Conservation (phyloP, 1,140 invertebrate species). For the Globodera ellingtonae region DNA sequence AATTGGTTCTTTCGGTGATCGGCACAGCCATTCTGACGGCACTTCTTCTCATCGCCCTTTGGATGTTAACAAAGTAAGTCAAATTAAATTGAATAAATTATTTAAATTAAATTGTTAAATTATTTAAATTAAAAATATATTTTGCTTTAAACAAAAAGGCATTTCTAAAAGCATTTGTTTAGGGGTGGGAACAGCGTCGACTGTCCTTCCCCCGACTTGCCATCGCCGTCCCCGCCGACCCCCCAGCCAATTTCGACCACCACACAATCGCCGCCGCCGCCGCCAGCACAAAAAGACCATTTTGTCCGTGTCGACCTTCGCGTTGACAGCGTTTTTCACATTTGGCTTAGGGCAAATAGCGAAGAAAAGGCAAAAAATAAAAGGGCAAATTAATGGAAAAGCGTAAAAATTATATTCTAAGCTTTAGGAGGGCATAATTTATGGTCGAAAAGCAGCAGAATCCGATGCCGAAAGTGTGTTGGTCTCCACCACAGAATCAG, state of each 20-base stretch:
- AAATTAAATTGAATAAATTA: not conserved
- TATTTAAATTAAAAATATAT: not conserved
- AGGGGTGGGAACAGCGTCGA: no score
- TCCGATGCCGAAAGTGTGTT: not conserved
- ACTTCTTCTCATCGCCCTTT: no score
- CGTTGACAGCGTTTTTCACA: slow-evolving; percentile 4
- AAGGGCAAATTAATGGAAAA: not conserved
- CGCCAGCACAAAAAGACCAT: not conserved
- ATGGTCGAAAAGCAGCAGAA: slow-evolving; percentile 1
- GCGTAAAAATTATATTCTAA: not conserved
- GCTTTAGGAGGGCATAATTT: not conserved
- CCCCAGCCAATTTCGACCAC: not conserved
- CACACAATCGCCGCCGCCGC: not conserved
- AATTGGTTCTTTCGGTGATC: no score
- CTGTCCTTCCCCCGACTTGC: not conserved
- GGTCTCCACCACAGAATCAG: not conserved
- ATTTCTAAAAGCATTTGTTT: not conserved
- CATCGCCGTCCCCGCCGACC: not conserved
- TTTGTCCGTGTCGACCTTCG: slow-evolving; percentile 4
- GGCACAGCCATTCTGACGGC: no score
- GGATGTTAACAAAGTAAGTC: not conserved
- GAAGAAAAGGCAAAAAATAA: not conserved
- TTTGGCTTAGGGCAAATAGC: slow-evolving; percentile 11
- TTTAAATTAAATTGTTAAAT: not conserved
- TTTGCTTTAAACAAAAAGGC: no score